Evolutionary conservation across 2,797 vertebrate species (phyloP).

Genomic region (Hypotaenidia okinawae): DNA sequence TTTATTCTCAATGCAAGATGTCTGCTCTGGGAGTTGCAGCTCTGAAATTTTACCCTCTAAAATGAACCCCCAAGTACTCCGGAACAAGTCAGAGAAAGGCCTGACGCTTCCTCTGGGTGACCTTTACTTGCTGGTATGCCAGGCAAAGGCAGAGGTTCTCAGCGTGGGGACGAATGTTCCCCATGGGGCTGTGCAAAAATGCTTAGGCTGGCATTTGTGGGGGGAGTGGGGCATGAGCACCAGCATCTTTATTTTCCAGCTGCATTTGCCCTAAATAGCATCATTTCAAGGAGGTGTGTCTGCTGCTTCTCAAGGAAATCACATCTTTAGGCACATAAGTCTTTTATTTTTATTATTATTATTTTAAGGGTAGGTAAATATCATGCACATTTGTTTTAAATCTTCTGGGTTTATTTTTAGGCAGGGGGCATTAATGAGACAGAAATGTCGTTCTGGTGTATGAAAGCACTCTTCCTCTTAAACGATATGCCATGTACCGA

Average conservation of each 20-base stretch:
- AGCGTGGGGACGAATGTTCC: background rate
- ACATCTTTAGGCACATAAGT: background rate
- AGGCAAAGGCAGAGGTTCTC: background rate
- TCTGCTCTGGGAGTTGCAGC: background rate
- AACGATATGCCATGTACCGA: background rate
- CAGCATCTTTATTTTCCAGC: background rate
- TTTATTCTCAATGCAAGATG: background rate
- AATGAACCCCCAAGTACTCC: background rate
- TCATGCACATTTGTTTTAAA: background rate
- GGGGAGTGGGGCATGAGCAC: background rate
- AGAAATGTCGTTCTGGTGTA: background rate
- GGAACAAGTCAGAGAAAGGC: background rate
- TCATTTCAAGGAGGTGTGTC: background rate
- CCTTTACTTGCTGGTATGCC: fast-evolving
- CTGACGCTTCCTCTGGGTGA: fast-evolving
- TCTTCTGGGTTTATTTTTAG: slow-evolving; percentile 35
- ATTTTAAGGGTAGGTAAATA: background rate
- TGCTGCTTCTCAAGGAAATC: background rate
- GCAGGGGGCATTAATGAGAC: background rate
- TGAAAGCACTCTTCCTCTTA: slow-evolving; percentile 26
- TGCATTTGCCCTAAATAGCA: background rate
- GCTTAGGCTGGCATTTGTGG: fast-evolving
- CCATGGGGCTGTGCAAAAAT: background rate
- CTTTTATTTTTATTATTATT: background rate
- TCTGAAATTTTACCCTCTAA: background rate